Evolutionary conservation across 2,113 vertebrate genomes (phyloP), one percentile per base, ranked within the genome.

Genomic region (Nestor notabilis): DNA sequence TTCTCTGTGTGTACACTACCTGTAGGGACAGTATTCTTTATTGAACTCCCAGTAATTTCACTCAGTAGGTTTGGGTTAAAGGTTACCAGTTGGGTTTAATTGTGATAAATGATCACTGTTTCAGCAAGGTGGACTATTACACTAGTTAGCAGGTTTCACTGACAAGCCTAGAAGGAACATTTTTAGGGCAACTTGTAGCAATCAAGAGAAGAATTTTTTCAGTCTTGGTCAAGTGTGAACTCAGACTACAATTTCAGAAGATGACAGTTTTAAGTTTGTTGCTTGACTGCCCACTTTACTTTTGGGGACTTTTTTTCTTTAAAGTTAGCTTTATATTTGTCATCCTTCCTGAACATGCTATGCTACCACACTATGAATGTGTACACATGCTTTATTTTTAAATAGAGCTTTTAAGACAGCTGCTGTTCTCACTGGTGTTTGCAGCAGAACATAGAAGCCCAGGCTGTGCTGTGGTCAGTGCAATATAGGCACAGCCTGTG

Each of bases 71-170:
- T 58, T 74, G 49, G 25, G 23, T 15, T 15, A 70, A 86, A 86
- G 24, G 35, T 72, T 83, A 37, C 44, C 23, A 29, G 31, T 46
- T 71, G n/a, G 72, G 20, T 58, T 49, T 50, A 84, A 55, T 29
- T 75, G 50, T 91, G 80, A 89, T 87, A 94, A 95, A 95, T 83
- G 60, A 74, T 49, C n/a, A 20, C 6, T 66, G 8, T 74, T 94
- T 89, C 71, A 53, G 43, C 21, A 33, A 81, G 27, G 14, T 78
- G 25, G 23, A 24, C 29, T 70, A 14, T 69, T 74, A 44, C 8
- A 9, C 28, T 35, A 70, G 10, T 83, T 83, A 66, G 17, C 25
- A 87, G 25, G 27, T 83, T 87, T 60, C 31, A 63, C 19, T 78
- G 68, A 70, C 13, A 50, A 89, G 25, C 5, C 12, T 4, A 7